Evolutionary conservation across 2,797 vertebrate genomes (phyloP).

Genomic region (Coccyzus lansbergi): DNA sequence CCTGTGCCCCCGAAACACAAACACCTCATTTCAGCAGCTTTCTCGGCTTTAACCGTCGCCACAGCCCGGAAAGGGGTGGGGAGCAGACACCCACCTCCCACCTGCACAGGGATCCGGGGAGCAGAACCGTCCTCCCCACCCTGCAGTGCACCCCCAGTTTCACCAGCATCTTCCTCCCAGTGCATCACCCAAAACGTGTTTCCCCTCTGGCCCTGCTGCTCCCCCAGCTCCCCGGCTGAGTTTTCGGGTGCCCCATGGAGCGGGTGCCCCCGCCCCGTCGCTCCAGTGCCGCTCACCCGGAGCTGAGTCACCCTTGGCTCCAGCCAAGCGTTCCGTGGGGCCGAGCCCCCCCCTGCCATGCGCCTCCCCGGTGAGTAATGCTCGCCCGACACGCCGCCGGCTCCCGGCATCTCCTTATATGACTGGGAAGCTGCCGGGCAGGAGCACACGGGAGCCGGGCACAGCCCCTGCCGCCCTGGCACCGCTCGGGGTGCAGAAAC

Average conservation of each 20-base stretch:
- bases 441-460: neutral
- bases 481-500: rapidly evolving
- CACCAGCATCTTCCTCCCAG: rapidly evolving
- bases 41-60: neutral
- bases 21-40: slow-evolving; percentile 49
- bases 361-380: slow-evolving; percentile 64
- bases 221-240: neutral
- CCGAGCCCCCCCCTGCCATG: neutral
- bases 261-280: rapidly evolving
- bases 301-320: slow-evolving; percentile 60
- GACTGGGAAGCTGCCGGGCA: slow-evolving; percentile 35
- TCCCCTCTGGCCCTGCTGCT: rapidly evolving
- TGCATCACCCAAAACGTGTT: rapidly evolving
- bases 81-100: neutral
- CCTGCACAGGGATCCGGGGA: neutral
- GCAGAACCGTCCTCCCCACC: neutral
- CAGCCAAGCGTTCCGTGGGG: neutral
- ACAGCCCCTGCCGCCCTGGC: neutral
- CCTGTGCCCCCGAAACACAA: slow-evolving; percentile 6
- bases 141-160: neutral
- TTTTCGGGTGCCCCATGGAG: neutral
- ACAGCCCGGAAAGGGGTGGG: neutral
- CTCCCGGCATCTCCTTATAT: slow-evolving; percentile 63
- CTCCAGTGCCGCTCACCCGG: neutral
- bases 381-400: slow-evolving; percentile 7